Evolutionary conservation across 2,888 invertebrate genomes (phyloP), one percentile per base, ranked within the genome.

Genomic region (Herminia tarsipennalis): DNA sequence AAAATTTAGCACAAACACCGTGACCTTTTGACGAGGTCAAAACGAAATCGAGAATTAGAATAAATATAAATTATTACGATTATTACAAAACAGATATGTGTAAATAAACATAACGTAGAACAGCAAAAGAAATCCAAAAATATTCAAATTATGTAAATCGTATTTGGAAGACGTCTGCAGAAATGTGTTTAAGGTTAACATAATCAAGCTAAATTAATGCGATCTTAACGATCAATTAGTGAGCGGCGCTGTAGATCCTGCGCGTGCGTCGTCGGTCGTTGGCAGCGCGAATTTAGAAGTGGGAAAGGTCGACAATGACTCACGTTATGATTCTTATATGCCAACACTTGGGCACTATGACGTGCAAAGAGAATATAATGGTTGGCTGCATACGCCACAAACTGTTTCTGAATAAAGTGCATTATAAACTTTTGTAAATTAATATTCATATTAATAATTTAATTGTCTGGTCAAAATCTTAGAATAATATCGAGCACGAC

Each of bases 221-320:
- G 63, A 67, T 70, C 66, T 74, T 73, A 79, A 79, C 76, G 59
- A 65, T 71, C 73, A 81, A 81, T 81, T 77, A 76, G 69, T 45
- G 27, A 59, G 44, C 48, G 57, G 56, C 47, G 41, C 37, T 58
- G 47, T 50, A 43, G 57, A 62, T 66, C 62, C 70, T 58, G 60
- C 53, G 46, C 39, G 53, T 37, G 50, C 57, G 56, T 56, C 72
- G 84, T 56, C 72, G 84, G 81, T 83, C 83, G 82, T 83, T 83
- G 80, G 79, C 79, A 74, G 78, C 68, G 84, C 85, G 73, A 87
- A 89, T 84, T 87, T 87, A 88, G 86, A 83, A 63, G 69, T 77
- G 54, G 76, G 70, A 87, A 87, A 87, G 86, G 83, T 86, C 85
- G 80, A 40, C 56, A 54, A 67, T 88, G 88, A 88, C 65, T 88